Percentiles rank a stretch among this genome's conserved stretches.
Conservation (phyloP, 2,113 vertebrate species). For the Nansenia antarctica region DNA sequence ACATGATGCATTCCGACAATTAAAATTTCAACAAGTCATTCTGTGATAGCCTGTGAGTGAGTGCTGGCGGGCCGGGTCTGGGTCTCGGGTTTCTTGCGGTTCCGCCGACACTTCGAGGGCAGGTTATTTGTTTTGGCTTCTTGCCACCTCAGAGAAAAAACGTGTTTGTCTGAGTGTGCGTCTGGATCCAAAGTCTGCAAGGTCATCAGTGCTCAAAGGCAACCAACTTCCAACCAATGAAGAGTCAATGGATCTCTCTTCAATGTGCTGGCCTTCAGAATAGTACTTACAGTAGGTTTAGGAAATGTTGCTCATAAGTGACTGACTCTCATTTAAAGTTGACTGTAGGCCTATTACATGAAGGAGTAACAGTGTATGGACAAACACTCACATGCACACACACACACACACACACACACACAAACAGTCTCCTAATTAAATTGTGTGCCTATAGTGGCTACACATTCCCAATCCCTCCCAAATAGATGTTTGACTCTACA, state of each 20-base stretch:
- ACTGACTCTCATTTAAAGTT: no score
- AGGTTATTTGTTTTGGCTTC: conserved; percentile 71
- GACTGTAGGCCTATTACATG: no score
- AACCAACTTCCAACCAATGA: background rate
- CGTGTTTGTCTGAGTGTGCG: conserved; percentile 65
- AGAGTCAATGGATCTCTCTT: background rate
- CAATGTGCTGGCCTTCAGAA: background rate
- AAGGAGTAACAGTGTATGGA: no score
- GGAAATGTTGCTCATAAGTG: no score
- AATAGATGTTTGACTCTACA: no score
- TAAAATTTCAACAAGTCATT: conserved; percentile 84
- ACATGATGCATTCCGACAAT: conserved; percentile 83
- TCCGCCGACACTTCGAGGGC: conserved; percentile 71
- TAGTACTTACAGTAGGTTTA: no score
- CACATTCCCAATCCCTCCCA: no score
- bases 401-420: no score
- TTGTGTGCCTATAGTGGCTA: no score
- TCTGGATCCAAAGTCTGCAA: conserved; percentile 59
- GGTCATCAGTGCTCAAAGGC: conserved; percentile 61
- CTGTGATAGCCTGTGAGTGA: conserved; percentile 74
- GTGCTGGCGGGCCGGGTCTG: conserved; percentile 59
- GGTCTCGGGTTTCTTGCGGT: conserved; percentile 79
- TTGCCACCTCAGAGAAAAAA: conserved; percentile 59
- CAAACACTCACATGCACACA: no score
- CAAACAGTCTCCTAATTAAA: no score